Conservation (phyloP, 2,113 vertebrate species). For the Phasianus colchicus region DNA sequence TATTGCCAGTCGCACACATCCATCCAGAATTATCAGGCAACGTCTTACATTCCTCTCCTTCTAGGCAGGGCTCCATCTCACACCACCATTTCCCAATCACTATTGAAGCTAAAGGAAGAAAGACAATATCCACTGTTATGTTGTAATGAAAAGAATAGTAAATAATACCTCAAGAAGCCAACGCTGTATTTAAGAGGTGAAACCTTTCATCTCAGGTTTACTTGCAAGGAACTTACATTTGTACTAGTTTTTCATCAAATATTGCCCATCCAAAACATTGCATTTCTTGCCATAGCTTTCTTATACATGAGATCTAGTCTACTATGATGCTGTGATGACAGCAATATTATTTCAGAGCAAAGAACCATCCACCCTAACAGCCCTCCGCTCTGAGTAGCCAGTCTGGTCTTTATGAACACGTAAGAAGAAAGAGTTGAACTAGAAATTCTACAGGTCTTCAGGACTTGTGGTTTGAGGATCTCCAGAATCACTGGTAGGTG, state of each 20-base stretch:
- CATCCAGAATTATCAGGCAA: constrained; percentile 97
- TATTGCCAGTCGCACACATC: constrained; percentile 98
- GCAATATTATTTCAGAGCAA: background rate
- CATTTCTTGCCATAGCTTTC: background rate
- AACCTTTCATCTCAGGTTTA: background rate
- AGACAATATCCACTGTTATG: background rate
- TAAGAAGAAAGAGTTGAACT: background rate
- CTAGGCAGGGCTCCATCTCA: constrained; percentile 98
- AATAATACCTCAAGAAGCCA: background rate
- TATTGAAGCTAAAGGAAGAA: constrained; percentile 88
- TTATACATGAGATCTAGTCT: background rate
- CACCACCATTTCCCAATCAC: constrained; percentile 99
- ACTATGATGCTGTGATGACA: background rate
- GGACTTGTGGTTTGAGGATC: background rate
- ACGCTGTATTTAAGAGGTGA: background rate
- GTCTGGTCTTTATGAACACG: rapidly evolving
- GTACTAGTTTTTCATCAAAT: background rate
- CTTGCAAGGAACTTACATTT: background rate
- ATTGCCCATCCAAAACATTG: background rate
- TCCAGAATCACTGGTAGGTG: background rate
- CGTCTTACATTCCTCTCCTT: constrained; percentile 97
- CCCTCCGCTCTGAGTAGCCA: rapidly evolving
- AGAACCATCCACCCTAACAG: background rate
- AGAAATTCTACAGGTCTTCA: background rate
- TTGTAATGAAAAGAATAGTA: background rate